Evolutionary conservation across 2,113 vertebrate genomes (phyloP).

Genomic region (Platichthys flesus): DNA sequence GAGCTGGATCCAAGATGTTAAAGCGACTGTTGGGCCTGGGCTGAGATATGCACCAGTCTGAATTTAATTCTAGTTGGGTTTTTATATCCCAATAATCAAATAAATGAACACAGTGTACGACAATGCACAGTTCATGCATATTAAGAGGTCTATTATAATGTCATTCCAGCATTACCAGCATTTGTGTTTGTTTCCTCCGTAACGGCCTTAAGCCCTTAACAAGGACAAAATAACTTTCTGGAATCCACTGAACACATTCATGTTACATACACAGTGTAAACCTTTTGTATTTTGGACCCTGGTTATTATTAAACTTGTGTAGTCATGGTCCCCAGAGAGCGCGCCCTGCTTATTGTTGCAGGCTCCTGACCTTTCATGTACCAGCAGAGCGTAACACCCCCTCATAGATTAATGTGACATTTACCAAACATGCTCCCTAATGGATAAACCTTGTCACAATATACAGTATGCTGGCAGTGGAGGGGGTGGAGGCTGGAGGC

Average conservation of each 20-base stretch:
- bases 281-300: not conserved
- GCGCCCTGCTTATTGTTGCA: not conserved
- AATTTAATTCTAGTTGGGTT: too few relatives aligned
- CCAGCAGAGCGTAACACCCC: not conserved
- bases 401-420: slow-evolving; percentile 8
- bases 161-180: too few relatives aligned
- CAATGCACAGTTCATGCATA: too few relatives aligned
- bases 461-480: not conserved
- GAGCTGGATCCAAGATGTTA: too few relatives aligned
- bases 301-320: not conserved
- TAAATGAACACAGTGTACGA: too few relatives aligned
- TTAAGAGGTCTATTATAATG: too few relatives aligned
- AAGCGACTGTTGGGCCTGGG: too few relatives aligned
- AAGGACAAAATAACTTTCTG: too few relatives aligned
- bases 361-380: slow-evolving; percentile 11
- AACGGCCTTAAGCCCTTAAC: too few relatives aligned
- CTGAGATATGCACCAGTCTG: too few relatives aligned
- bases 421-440: not conserved
- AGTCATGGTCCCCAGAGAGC: not conserved
- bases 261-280: not conserved
- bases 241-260: not conserved
- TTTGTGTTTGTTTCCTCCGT: too few relatives aligned
- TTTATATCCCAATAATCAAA: too few relatives aligned
- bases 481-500: not conserved
- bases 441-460: not conserved